These are phyloP conservation scores for Spatulosminthurus flaviceps DNA, from an alignment of 2,888 invertebrate genomes.

Conservation along the genomic window DNA sequence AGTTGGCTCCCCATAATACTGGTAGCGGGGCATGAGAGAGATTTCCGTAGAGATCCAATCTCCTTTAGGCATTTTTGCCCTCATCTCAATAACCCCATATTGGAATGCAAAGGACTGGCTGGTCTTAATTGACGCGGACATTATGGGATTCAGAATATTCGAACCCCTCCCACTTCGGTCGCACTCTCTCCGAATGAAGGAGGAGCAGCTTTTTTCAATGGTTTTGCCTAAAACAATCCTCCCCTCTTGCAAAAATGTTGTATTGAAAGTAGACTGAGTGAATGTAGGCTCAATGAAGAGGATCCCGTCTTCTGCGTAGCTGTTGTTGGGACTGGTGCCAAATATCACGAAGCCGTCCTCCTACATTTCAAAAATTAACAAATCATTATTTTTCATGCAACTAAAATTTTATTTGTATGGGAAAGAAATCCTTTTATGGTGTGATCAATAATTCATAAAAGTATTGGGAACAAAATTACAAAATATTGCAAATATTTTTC, in stretches of 20 bases:
- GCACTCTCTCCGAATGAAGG: constrained; percentile 24
- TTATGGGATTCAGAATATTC: constrained; percentile 34
- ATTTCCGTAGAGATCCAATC: constrained; percentile 43
- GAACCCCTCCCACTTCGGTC: constrained; percentile 4
- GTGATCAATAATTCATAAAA: too few relatives aligned
- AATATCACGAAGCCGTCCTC: constrained; percentile 36
- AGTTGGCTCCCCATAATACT: constrained; percentile 34
- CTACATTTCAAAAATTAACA: constrained; percentile 11
- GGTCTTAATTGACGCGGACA: constrained; percentile 30
- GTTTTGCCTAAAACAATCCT: constrained; percentile 19
- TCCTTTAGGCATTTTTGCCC: constrained; percentile 40
- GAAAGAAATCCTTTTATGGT: too few relatives aligned
- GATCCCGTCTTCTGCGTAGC: constrained; percentile 30
- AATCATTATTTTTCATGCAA: background rate
- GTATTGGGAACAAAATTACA: constrained; percentile 16
- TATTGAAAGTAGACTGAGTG: background rate
- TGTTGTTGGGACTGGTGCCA: constrained; percentile 15
- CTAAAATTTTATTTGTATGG: too few relatives aligned
- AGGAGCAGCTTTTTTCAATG: constrained; percentile 33
- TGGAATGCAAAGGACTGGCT: constrained; percentile 29
- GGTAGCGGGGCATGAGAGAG: constrained; percentile 9
- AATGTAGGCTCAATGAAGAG: constrained; percentile 34
- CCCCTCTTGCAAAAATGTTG: background rate
- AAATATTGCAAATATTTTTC: background rate
- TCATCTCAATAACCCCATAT: constrained; percentile 31